Conservation (phyloP, 2,888 invertebrate genomes). For the Eurois occulta region DNA sequence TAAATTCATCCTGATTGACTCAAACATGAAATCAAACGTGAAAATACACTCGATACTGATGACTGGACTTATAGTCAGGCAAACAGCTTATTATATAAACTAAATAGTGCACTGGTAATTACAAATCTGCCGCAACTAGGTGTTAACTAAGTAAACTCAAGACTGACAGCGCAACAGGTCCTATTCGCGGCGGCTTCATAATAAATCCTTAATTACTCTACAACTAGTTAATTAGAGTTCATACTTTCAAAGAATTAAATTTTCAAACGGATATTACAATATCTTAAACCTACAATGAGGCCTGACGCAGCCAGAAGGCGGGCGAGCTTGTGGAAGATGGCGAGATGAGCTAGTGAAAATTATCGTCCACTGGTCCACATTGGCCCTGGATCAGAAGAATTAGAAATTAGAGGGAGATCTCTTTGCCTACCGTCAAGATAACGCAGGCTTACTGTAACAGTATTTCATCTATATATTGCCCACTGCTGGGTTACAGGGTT, state of each 20-base stretch:
- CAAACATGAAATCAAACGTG: neutral
- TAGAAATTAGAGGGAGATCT: neutral
- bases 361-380: neutral
- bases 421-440: neutral
- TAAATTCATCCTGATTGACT: neutral
- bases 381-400: neutral
- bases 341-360: neutral
- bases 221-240: neutral
- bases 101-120: neutral
- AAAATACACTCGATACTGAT: neutral
- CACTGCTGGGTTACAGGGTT: neutral
- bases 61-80: neutral
- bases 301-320: neutral
- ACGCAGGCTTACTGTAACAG: neutral
- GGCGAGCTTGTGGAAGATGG: neutral
- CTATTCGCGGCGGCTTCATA: neutral
- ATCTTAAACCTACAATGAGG: neutral
- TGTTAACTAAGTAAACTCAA: neutral
- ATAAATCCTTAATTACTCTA: conserved; percentile 21
- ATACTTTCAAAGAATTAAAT: neutral
- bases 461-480: neutral
- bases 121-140: neutral
- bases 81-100: conserved; percentile 2
- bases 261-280: neutral
- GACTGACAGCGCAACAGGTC: conserved; percentile 11